Percentiles rank a stretch among this genome's conserved stretches.
These are phyloP conservation scores for Macrotis lagotis DNA, from an alignment of 2,113 vertebrate genomes.

Conservation along the genomic window DNA sequence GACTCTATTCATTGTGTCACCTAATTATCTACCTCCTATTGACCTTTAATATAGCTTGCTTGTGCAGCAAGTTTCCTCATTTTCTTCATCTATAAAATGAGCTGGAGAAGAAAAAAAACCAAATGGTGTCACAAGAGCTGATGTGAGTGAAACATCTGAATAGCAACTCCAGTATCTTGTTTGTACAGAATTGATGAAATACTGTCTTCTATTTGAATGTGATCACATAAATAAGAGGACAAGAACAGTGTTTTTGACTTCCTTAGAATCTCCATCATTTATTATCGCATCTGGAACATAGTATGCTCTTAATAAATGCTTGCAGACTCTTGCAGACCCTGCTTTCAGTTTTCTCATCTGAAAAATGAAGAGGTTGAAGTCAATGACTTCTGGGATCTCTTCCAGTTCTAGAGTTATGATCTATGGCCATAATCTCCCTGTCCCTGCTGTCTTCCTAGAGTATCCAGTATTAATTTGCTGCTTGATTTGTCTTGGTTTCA, in stretches of 20 bases:
- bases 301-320: background rate
- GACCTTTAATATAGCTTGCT: background rate
- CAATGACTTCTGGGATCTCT: background rate
- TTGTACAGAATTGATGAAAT: background rate
- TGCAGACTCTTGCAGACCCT: background rate
- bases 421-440: background rate
- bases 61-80: background rate
- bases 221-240: background rate
- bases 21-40: background rate
- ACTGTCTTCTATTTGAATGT: background rate
- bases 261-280: too few relatives aligned
- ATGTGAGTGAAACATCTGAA: background rate
- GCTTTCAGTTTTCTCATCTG: background rate
- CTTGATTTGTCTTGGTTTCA: background rate
- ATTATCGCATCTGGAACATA: background rate
- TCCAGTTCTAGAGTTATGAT: background rate
- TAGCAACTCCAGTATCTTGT: background rate
- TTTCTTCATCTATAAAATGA: background rate
- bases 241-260: background rate
- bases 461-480: background rate
- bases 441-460: background rate
- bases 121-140: background rate
- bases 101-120: background rate
- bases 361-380: background rate
- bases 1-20: too few relatives aligned